Evolutionary conservation across 2,113 vertebrate species (phyloP).

Genomic region (Proterorhinus semilunaris): DNA sequence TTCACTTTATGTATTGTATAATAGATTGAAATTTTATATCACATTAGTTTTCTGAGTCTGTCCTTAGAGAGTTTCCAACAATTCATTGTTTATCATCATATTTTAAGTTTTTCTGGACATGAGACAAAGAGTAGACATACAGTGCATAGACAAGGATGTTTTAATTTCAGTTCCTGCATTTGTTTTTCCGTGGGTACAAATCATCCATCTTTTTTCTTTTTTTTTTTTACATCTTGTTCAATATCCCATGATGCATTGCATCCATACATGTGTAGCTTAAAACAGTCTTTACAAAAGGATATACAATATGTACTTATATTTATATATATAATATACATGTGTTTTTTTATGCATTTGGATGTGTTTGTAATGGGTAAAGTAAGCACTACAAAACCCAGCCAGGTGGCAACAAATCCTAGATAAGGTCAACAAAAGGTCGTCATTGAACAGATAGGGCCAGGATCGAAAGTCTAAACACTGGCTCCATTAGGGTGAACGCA

Average conservation of each 20-base stretch:
- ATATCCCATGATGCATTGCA: slow-evolving; percentile 84
- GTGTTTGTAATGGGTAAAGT: slow-evolving; percentile 62
- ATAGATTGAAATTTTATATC: too few relatives aligned
- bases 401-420: slow-evolving; percentile 55
- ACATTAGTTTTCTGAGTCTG: too few relatives aligned
- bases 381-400: slow-evolving; percentile 45
- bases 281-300: slow-evolving; percentile 81
- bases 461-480: slow-evolving; percentile 56
- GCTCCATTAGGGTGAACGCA: slow-evolving; percentile 62
- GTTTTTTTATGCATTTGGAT: slow-evolving; percentile 70
- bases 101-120: too few relatives aligned
- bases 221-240: slow-evolving; percentile 67
- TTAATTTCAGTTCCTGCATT: slow-evolving; percentile 77
- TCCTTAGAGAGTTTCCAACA: too few relatives aligned
- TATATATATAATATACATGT: slow-evolving; percentile 76
- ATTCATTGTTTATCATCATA: too few relatives aligned
- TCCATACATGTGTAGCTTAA: slow-evolving; percentile 80
- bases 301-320: slow-evolving; percentile 77
- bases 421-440: slow-evolving; percentile 59
- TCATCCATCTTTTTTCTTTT: slow-evolving; percentile 59
- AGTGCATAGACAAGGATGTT: slow-evolving; percentile 84
- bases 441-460: slow-evolving; percentile 58
- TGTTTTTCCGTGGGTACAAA: slow-evolving; percentile 77
- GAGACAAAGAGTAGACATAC: slow-evolving; percentile 61
- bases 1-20: too few relatives aligned